Evolutionary conservation across 2,888 invertebrate genomes (phyloP), one percentile per base, ranked within the genome.

Genomic region (Scotopteryx bipunctaria): DNA sequence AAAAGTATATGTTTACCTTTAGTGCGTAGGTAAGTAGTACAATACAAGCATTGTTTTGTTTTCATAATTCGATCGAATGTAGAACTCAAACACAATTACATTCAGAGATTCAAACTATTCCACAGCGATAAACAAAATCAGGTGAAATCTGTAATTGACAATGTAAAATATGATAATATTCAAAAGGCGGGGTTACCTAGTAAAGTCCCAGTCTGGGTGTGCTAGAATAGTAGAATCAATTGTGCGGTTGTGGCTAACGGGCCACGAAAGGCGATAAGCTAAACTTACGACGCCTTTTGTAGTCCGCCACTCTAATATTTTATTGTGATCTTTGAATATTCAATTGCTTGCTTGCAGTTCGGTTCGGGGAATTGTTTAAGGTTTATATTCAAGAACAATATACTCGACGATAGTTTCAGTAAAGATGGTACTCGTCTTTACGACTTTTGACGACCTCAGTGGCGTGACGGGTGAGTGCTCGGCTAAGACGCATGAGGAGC

Each of bases 261-360:
- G 78, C 73, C 76, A 78, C 71, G 76, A 70, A 73, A 71, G 73
- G 75, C 84, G 85, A 84, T 86, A 86, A 86, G 83, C 78, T 72
- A 75, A 83, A 86, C 81, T 80, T 86, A 86, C 81, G 83, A 76
- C 74, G 73, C 73, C 83, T 83, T 79, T 86, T 85, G 83, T 83
- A 83, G 73, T 73, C 75, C 49, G 36, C 52, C 53, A 51, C 57
- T 55, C 63, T 71, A 74, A 80, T 81, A 78, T 76, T 76, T 81
- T 78, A 81, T 79, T 74, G 67, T 72, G 69, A 78, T 75, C 69
- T 73, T 70, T 65, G 64, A 63, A 64, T 76, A 66, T 53, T 56
- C 57, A 54, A 56, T 51, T 58, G 52, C 55, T 50, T 55, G 46
- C 47, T n/a, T n/a, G n/a, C n/a, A 51, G 46, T 55, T 52, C 48